Percentiles rank a stretch among this genome's conserved stretches.
These are phyloP conservation scores for Burhinus bistriatus DNA, from an alignment of 2,113 vertebrate genomes.

Conservation along the genomic window DNA sequence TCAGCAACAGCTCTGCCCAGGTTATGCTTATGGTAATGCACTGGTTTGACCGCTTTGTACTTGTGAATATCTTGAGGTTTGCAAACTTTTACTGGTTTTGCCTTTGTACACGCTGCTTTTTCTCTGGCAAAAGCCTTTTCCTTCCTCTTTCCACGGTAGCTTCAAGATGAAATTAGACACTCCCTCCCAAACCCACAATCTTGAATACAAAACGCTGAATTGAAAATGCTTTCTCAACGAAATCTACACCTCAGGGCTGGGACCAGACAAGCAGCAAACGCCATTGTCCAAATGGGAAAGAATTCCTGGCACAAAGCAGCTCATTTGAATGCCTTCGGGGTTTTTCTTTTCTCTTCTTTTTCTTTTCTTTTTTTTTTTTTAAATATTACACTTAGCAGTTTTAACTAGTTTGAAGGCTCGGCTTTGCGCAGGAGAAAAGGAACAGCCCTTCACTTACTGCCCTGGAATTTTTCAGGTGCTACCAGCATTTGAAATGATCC, in stretches of 20 bases:
- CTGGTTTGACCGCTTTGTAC: neutral
- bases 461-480: neutral
- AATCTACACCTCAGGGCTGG: neutral
- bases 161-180: neutral
- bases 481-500: neutral
- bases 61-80: neutral
- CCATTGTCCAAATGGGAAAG: neutral
- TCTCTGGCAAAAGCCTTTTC: neutral
- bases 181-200: neutral
- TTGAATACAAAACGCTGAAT: neutral
- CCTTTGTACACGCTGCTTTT: neutral
- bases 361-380: too few species aligned
- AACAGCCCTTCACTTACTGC: neutral
- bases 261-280: neutral
- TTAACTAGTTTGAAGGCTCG: neutral
- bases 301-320: neutral
- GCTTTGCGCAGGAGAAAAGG: neutral
- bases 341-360: rapidly evolving
- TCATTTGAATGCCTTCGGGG: neutral
- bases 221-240: neutral
- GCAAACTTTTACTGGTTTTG: neutral
- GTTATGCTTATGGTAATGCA: neutral
- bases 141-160: slow-evolving; percentile 52
- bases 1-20: neutral
- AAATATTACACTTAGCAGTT: neutral